Conservation (phyloP, 2,888 invertebrate species). For the Nomada ferruginata region DNA sequence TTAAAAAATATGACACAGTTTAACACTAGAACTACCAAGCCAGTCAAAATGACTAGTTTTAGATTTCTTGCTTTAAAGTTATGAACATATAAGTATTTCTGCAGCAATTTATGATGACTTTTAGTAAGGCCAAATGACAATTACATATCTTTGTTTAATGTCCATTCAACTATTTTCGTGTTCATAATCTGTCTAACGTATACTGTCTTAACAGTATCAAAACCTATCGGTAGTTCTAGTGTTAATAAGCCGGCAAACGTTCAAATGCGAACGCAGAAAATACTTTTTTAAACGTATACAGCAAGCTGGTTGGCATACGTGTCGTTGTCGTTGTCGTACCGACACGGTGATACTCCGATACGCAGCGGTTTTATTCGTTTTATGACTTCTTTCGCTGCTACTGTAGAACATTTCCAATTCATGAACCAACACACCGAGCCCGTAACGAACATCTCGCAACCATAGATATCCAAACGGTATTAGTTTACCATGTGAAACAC, state of each 20-base stretch:
- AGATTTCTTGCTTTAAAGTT: too few relatives aligned
- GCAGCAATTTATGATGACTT: too few relatives aligned
- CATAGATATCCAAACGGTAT: conserved; percentile 35
- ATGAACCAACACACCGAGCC: conserved; percentile 77
- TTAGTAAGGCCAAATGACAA: too few relatives aligned
- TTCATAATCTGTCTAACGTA: too few relatives aligned
- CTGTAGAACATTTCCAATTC: conserved; percentile 81
- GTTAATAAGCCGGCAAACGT: conserved; percentile 1
- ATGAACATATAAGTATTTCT: too few relatives aligned
- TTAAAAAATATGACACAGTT: conserved; percentile 6
- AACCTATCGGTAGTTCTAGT: too few relatives aligned
- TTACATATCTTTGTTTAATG: too few relatives aligned
- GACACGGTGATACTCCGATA: conserved; percentile 74
- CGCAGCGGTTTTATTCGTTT: conserved; percentile 74
- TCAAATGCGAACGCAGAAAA: conserved; percentile 21
- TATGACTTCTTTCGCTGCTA: conserved; percentile 79
- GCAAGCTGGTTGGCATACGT: conserved; percentile 9
- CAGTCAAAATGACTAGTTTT: too few relatives aligned
- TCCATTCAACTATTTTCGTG: too few relatives aligned
- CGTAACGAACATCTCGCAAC: conserved; percentile 68
- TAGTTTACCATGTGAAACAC: conserved; percentile 16
- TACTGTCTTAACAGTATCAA: too few relatives aligned
- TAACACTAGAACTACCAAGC: background rate
- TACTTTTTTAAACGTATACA: conserved; percentile 29
- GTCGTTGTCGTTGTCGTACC: conserved; percentile 28